Percentiles rank a stretch among this genome's conserved stretches.
These are phyloP conservation scores for Agrotis segetum DNA, from an alignment of 2,888 invertebrate genomes.

Conservation along the genomic window DNA sequence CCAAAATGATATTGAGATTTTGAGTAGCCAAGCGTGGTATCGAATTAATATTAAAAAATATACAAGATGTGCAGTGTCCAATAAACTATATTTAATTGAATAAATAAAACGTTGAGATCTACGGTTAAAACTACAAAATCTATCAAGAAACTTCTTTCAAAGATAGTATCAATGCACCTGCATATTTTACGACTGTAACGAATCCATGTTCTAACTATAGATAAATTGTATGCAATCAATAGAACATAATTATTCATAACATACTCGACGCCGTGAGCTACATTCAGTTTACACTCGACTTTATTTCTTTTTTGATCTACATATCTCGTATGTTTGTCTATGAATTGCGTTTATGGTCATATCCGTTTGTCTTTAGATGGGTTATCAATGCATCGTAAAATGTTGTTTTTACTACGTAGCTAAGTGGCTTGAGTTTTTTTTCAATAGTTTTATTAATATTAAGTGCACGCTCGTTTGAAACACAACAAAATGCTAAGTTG, in stretches of 20 bases:
- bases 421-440: background rate
- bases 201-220: constrained; percentile 32
- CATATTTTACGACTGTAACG: constrained; percentile 24
- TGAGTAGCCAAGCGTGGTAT: too few relatives aligned
- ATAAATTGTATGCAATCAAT: constrained; percentile 51
- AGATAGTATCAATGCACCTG: background rate
- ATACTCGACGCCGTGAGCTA: constrained; percentile 25
- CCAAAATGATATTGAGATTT: too few relatives aligned
- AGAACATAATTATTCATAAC: constrained; percentile 45
- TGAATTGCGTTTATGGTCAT: constrained; percentile 3
- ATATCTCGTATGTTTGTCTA: constrained; percentile 8
- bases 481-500: background rate
- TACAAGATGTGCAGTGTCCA: too few relatives aligned
- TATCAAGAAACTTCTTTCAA: too few relatives aligned
- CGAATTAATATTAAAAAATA: too few relatives aligned
- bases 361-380: constrained; percentile 5
- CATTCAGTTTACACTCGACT: constrained; percentile 6
- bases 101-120: too few relatives aligned
- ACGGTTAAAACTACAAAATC: too few relatives aligned
- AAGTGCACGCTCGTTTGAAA: too few relatives aligned
- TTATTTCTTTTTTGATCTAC: constrained; percentile 26
- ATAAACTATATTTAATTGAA: too few relatives aligned
- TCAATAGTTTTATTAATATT: background rate
- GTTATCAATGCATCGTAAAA: background rate
- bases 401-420: too few relatives aligned